phyloP scores from a whole-genome alignment of 2,888 invertebrate species.

The Eupithecia tripunctaria region DNA sequence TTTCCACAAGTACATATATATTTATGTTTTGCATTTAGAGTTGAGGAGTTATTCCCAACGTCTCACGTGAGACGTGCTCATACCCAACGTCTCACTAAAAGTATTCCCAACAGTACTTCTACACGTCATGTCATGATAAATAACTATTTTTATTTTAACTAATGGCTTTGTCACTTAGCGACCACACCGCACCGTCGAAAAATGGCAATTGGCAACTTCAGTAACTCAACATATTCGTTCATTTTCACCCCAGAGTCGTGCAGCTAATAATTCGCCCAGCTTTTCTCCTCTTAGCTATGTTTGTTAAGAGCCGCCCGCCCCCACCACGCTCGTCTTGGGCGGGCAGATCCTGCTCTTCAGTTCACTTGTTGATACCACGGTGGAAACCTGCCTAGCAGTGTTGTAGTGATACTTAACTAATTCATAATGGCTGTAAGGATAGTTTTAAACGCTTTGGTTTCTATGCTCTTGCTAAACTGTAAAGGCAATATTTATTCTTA shows the following conservation, averaged over 20 bases:
- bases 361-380: conserved; percentile 66
- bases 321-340: conserved; percentile 61
- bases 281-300: conserved; percentile 30
- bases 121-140: no score
- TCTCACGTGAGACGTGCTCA: no score
- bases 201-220: no score
- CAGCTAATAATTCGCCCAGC: conserved; percentile 13
- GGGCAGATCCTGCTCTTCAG: conserved; percentile 70
- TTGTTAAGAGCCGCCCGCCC: conserved; percentile 66
- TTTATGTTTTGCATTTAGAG: no score
- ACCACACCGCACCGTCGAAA: no score
- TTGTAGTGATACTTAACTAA: conserved; percentile 51
- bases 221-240: no score
- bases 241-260: background rate
- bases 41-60: no score
- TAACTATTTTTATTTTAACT: no score
- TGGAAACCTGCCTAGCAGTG: conserved; percentile 69
- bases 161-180: no score
- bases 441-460: conserved; percentile 6
- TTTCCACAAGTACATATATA: background rate
- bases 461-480: background rate
- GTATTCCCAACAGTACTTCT: no score
- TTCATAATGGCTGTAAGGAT: conserved; percentile 33
- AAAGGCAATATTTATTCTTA: background rate
- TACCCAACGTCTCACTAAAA: no score